Conservation (phyloP, 2,113 vertebrate genomes). For the Neomonachus schauinslandi region DNA sequence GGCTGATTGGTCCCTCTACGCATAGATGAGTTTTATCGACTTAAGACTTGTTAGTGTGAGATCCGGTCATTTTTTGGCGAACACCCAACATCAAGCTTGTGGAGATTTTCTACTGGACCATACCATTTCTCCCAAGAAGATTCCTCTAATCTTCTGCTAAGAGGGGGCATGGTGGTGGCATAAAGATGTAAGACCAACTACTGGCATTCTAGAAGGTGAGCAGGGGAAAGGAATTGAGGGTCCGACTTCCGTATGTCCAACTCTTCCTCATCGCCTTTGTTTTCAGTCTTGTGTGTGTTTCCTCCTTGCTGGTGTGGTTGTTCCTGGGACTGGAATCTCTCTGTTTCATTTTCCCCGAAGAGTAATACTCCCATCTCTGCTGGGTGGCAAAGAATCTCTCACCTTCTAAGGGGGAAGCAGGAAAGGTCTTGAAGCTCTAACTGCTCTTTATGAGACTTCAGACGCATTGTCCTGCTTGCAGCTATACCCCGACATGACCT, state of each 20-base stretch:
- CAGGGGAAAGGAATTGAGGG: neutral
- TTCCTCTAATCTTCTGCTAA: neutral
- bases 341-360: neutral
- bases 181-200: neutral
- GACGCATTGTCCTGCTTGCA: neutral
- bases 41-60: neutral
- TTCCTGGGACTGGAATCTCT: neutral
- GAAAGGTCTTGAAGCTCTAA: neutral
- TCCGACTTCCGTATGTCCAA: neutral
- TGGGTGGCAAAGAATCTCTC: neutral
- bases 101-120: neutral
- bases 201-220: neutral
- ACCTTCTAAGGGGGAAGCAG: neutral
- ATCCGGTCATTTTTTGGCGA: neutral
- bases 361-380: neutral
- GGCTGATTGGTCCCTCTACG: neutral
- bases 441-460: neutral
- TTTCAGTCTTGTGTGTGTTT: neutral
- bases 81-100: neutral
- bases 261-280: neutral
- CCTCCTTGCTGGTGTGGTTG: neutral
- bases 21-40: neutral
- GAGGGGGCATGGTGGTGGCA: rapidly evolving
- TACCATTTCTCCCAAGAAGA: neutral
- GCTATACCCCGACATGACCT: neutral